These are phyloP conservation scores for Entomyzon cyanotis DNA, from an alignment of 2,113 vertebrate species.

Conservation along the genomic window DNA sequence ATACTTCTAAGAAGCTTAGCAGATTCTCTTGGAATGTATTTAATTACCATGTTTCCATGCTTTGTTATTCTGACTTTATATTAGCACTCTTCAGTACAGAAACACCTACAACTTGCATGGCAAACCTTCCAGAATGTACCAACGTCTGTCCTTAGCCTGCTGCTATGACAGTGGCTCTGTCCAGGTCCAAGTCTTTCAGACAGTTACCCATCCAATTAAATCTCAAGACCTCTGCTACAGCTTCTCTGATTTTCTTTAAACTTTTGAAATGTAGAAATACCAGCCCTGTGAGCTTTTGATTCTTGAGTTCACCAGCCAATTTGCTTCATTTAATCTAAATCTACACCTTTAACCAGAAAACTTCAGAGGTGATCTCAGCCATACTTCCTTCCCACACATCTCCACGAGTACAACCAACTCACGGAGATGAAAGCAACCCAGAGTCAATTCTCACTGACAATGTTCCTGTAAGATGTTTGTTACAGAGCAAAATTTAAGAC, in stretches of 20 bases:
- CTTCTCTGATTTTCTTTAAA: neutral
- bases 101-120: neutral
- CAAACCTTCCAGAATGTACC: neutral
- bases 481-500: neutral
- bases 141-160: neutral
- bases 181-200: neutral
- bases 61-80: neutral
- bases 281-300: neutral
- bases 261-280: neutral
- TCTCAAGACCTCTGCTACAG: neutral
- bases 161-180: neutral
- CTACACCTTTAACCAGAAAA: neutral
- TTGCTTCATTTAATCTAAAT: neutral
- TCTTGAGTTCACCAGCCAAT: neutral
- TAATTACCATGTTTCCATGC: neutral
- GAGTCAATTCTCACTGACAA: neutral
- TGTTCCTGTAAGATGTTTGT: accelerated
- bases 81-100: neutral
- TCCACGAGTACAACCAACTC: neutral
- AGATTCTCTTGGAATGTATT: neutral
- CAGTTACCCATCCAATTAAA: neutral
- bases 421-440: neutral
- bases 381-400: neutral
- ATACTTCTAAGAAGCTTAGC: neutral
- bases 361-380: neutral